Conservation (phyloP, 2,888 invertebrate genomes). For the Thecocarcelia acutangulata region DNA sequence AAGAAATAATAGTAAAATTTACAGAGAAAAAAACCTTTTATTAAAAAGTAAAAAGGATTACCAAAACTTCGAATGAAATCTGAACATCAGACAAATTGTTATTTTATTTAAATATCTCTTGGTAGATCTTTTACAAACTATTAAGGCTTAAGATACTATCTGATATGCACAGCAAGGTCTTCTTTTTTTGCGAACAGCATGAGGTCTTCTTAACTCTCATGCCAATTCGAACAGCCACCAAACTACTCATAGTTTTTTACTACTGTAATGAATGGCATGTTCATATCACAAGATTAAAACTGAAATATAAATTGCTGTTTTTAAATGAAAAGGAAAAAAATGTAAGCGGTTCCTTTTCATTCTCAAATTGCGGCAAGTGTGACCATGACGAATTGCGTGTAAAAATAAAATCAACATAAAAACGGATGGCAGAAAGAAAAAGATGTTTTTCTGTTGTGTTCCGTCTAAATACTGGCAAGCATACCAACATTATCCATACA, state of each 20-base stretch:
- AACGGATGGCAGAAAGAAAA: conserved; percentile 27
- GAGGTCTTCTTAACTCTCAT: conserved; percentile 2
- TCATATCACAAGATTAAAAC: conserved; percentile 21
- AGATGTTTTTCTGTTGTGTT: conserved; percentile 15
- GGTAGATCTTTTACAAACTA: conserved; percentile 5
- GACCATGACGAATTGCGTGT: conserved; percentile 66
- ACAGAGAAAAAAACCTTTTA: too few species aligned
- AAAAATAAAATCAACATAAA: neutral
- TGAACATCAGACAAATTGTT: conserved; percentile 31
- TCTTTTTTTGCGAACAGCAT: conserved; percentile 35
- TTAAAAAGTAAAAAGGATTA: conserved; percentile 17
- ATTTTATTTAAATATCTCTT: conserved; percentile 29
- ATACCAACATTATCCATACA: conserved; percentile 9
- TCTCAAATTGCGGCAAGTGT: conserved; percentile 60
- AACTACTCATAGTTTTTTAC: conserved; percentile 5
- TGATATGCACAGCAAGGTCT: neutral
- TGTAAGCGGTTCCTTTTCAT: conserved; percentile 51
- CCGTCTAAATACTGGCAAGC: conserved; percentile 11
- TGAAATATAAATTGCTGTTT: conserved; percentile 14
- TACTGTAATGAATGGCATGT: conserved; percentile 13
- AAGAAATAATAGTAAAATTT: neutral
- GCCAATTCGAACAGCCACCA: conserved; percentile 7
- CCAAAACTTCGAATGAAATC: conserved; percentile 10
- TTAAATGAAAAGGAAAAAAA: conserved; percentile 5
- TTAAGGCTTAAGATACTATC: conserved; percentile 11